A percentile compares a stretch with the other conserved stretches of the same genome.
Evolutionary conservation across 2,797 vertebrate genomes (phyloP).

Genomic region (Rhincodon typus): DNA sequence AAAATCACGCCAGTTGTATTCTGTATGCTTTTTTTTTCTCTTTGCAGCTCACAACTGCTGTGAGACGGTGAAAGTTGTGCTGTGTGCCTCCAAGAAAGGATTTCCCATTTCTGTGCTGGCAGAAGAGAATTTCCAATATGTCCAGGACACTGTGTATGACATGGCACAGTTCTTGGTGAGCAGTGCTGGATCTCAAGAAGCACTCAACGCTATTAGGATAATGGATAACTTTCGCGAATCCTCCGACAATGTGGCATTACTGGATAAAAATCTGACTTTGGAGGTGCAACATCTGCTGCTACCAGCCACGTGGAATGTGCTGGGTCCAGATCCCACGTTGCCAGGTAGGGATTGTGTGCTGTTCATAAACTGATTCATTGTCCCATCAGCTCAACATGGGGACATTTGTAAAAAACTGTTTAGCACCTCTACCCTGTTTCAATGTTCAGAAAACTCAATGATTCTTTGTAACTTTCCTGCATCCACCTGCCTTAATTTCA

Average conservation of each 20-base stretch:
- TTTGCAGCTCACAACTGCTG: constrained; percentile 82
- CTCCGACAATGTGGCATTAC: constrained; percentile 68
- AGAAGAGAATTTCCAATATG: constrained; percentile 72
- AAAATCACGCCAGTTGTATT: neutral
- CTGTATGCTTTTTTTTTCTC: neutral
- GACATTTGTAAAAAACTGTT: neutral
- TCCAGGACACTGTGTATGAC: constrained; percentile 85
- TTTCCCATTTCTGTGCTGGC: constrained; percentile 60
- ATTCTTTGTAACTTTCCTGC: neutral
- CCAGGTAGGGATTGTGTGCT: neutral
- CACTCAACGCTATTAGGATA: constrained; percentile 75
- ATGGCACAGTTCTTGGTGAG: constrained; percentile 87
- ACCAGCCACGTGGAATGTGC: constrained; percentile 78
- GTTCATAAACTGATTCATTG: neutral
- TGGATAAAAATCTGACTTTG: constrained; percentile 79
- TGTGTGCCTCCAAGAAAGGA: constrained; percentile 69
- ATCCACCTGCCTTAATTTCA: neutral
- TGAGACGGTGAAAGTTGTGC: constrained; percentile 76
- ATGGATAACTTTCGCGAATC: constrained; percentile 78
- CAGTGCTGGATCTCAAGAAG: constrained; percentile 72
- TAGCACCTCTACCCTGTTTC: neutral
- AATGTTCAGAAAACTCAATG: too few relatives aligned
- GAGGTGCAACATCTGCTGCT: constrained; percentile 80
- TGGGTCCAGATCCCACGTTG: constrained; percentile 59
- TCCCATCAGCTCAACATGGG: neutral